These are phyloP conservation scores for Gortyna flavago DNA, from an alignment of 2,888 invertebrate species.

Conservation along the genomic window DNA sequence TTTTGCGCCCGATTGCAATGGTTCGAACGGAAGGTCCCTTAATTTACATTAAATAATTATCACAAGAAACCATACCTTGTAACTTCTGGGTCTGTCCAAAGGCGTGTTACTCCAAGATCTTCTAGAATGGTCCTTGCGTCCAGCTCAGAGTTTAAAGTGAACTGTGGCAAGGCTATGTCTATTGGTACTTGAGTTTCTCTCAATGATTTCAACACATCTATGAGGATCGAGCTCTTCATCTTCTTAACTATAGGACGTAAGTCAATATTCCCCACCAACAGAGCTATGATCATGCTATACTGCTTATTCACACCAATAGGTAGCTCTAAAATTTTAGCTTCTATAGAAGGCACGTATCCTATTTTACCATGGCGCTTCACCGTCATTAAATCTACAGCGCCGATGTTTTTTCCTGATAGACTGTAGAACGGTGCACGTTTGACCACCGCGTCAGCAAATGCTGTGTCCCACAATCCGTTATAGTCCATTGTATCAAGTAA, in stretches of 20 bases:
- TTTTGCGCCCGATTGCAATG: constrained; percentile 21
- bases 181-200: constrained; percentile 45
- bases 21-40: not conserved
- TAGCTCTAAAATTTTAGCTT: constrained; percentile 62
- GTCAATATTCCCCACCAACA: constrained; percentile 23
- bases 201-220: constrained; percentile 8
- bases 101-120: constrained; percentile 47
- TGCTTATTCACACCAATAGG: constrained; percentile 60
- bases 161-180: constrained; percentile 59
- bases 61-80: constrained; percentile 54
- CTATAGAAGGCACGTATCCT: constrained; percentile 39
- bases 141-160: constrained; percentile 57
- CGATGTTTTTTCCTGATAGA: constrained; percentile 43
- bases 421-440: constrained; percentile 55
- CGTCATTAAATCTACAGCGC: constrained; percentile 58
- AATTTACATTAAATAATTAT: constrained; percentile 26
- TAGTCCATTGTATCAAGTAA: constrained; percentile 60
- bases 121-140: constrained; percentile 59
- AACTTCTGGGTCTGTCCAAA: constrained; percentile 60
- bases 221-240: constrained; percentile 12
- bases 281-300: constrained; percentile 59
- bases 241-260: not conserved
- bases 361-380: constrained; percentile 47
- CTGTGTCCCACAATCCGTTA: constrained; percentile 60
- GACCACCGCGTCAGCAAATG: constrained; percentile 48